Evolutionary conservation across 92 coral and sea anemone genomes (phyloP).

Genomic region (Metridium senile): DNA sequence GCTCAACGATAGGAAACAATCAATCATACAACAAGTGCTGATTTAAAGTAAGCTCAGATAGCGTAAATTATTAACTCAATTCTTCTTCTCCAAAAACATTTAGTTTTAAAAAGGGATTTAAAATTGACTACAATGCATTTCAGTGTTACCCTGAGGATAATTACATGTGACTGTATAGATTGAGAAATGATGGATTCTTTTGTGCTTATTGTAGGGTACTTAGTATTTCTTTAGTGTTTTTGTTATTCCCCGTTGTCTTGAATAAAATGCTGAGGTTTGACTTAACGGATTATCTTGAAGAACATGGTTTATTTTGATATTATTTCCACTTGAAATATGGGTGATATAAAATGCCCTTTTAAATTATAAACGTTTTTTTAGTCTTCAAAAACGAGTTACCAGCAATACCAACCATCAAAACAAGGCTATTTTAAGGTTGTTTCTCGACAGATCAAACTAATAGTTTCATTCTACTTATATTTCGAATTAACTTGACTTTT

Average conservation of each 20-base stretch:
- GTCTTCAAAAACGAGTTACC: background rate
- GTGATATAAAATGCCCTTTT: background rate
- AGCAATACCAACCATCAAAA: too few relatives aligned
- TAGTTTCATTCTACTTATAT: background rate
- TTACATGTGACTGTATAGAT: conserved; percentile 15
- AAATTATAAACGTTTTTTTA: background rate
- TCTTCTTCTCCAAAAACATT: background rate
- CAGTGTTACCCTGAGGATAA: background rate
- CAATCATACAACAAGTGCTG: conserved; percentile 9
- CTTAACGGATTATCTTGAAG: conserved; percentile 7
- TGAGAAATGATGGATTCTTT: background rate
- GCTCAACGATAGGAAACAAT: conserved; percentile 9
- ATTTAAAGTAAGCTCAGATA: conserved; percentile 26
- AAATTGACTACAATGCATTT: background rate
- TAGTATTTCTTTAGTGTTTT: conserved; percentile 27
- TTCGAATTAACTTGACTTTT: background rate
- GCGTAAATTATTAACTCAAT: background rate
- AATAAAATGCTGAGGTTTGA: conserved; percentile 4
- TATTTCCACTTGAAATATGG: background rate
- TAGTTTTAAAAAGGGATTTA: background rate
- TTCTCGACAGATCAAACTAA: background rate
- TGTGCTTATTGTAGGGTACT: background rate
- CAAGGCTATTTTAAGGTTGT: background rate
- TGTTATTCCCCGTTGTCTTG: conserved; percentile 6
- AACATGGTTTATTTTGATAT: background rate